phyloP scores from a whole-genome alignment of 1,140 invertebrate genomes.

The Atopsyche davidsoni region DNA sequence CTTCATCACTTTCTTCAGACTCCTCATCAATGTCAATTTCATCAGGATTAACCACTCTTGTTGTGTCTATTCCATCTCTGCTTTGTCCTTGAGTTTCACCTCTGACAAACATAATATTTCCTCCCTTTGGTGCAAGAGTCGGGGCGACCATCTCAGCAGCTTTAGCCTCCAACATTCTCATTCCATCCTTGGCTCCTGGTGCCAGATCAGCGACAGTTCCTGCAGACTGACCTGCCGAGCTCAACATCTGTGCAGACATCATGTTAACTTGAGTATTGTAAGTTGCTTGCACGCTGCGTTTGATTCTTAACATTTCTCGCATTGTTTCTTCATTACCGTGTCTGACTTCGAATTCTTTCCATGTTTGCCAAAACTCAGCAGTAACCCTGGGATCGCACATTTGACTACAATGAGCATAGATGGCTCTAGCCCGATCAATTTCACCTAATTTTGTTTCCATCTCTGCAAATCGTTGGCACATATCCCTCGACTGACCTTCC shows the following conservation, averaged over 20 bases:
- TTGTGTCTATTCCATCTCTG: constrained; percentile 60
- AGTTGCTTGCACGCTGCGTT: constrained; percentile 93
- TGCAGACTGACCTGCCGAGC: constrained; percentile 58
- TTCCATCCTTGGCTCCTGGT: constrained; percentile 71
- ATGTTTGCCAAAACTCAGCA: constrained; percentile 93
- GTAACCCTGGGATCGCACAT: constrained; percentile 98
- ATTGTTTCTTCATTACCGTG: constrained; percentile 99
- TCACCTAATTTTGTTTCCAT: constrained; percentile 97
- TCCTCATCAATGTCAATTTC: constrained; percentile 85
- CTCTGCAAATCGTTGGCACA: constrained; percentile 95
- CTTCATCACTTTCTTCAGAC: constrained; percentile 50
- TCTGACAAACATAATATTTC: constrained; percentile 76
- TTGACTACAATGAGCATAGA: constrained; percentile 97
- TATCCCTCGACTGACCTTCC: constrained; percentile 89
- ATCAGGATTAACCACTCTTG: constrained; percentile 79
- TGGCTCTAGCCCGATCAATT: constrained; percentile 92
- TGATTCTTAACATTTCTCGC: constrained; percentile 97
- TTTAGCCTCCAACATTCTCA: constrained; percentile 82
- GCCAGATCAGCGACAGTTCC: constrained; percentile 61
- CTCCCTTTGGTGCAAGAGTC: constrained; percentile 40
- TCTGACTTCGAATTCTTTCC: constrained; percentile 99
- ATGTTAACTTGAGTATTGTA: constrained; percentile 96
- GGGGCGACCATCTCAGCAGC: constrained; percentile 56
- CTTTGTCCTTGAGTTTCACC: constrained; percentile 76
- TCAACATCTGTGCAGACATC: constrained; percentile 96